These are phyloP conservation scores for Diadumene lineata DNA, from an alignment of 92 coral and sea anemone genomes.

Conservation along the genomic window DNA sequence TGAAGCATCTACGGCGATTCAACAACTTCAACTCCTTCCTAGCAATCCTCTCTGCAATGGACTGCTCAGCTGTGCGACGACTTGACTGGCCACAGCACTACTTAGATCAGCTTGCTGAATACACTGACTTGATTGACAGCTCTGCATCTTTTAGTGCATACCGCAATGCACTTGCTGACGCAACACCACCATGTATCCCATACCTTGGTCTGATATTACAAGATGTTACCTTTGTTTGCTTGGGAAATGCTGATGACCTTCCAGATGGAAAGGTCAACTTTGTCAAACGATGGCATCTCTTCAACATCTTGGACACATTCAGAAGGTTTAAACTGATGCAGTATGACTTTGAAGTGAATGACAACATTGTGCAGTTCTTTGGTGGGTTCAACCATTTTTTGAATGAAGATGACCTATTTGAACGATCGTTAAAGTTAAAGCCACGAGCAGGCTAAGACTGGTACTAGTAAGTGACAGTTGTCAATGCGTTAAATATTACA, in stretches of 20 bases:
- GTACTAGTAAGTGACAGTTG: not conserved
- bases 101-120: slow-evolving; percentile 88
- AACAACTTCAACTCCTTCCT: slow-evolving; percentile 93
- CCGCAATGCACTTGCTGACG: slow-evolving; percentile 81
- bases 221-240: slow-evolving; percentile 96
- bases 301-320: slow-evolving; percentile 90
- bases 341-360: slow-evolving; percentile 91
- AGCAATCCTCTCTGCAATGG: slow-evolving; percentile 95
- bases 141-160: slow-evolving; percentile 90
- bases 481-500: not conserved
- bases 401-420: slow-evolving; percentile 93
- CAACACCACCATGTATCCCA: slow-evolving; percentile 93
- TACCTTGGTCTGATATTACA: slow-evolving; percentile 97
- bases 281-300: slow-evolving; percentile 97
- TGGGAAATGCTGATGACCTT: slow-evolving; percentile 93
- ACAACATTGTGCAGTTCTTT: slow-evolving; percentile 75
- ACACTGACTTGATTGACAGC: slow-evolving; percentile 88
- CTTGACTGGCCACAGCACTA: slow-evolving; percentile 89
- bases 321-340: slow-evolving; percentile 80
- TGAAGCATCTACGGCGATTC: slow-evolving; percentile 91
- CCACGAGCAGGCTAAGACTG: slow-evolving; percentile 68
- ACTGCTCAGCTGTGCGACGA: slow-evolving; percentile 93
- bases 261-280: slow-evolving; percentile 99
- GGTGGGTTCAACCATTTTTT: slow-evolving; percentile 87
- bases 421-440: slow-evolving; percentile 78